Conservation (phyloP, 2,113 vertebrate genomes). For the Telmatochromis brichardi region DNA sequence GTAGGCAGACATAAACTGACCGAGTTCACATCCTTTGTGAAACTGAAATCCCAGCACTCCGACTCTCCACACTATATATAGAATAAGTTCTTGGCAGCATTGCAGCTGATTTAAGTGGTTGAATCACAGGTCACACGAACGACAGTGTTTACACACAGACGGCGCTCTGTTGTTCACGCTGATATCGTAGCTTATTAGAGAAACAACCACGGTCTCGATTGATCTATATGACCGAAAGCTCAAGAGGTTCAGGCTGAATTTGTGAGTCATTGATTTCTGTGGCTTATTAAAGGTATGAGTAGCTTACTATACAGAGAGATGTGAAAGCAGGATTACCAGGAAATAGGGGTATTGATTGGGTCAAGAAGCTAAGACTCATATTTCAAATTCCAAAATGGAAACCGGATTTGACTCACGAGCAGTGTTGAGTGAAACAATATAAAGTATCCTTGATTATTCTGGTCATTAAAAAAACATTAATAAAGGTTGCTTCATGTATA, state of each 20-base stretch:
- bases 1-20: neutral
- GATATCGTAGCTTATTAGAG: conserved; percentile 59
- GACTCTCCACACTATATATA: neutral
- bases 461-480: neutral
- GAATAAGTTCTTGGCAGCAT: neutral
- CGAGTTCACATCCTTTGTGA: neutral
- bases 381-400: conserved; percentile 44
- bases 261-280: conserved; percentile 66
- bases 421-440: neutral
- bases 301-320: conserved; percentile 53
- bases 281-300: conserved; percentile 65
- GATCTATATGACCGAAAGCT: conserved; percentile 41
- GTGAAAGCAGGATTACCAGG: conserved; percentile 52
- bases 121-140: conserved; percentile 10
- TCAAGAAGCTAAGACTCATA: conserved; percentile 35
- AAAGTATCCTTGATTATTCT: neutral
- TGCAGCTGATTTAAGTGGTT: neutral
- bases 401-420: neutral
- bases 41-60: neutral
- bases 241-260: conserved; percentile 52
- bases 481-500: rapidly evolving
- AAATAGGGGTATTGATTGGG: conserved; percentile 57
- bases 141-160: conserved; percentile 28
- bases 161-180: conserved; percentile 29
- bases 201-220: conserved; percentile 41